phyloP scores from a whole-genome alignment of 2,888 invertebrate genomes.

The Galerucella pusilla region DNA sequence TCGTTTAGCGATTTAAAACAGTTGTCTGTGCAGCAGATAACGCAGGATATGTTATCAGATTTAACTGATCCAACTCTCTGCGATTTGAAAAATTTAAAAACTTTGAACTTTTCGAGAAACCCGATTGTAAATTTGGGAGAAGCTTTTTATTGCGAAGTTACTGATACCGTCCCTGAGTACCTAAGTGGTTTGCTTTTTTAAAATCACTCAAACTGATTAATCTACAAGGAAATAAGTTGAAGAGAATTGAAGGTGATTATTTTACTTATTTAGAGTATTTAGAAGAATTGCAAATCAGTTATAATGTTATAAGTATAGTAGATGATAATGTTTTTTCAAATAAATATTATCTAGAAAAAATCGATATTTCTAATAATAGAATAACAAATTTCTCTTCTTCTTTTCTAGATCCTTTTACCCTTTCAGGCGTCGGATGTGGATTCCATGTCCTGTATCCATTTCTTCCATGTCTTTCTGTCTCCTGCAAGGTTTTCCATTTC shows the following conservation, averaged over 20 bases:
- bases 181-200: slow-evolving; percentile 42
- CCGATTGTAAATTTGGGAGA: slow-evolving; percentile 36
- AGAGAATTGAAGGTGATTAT: slow-evolving; percentile 39
- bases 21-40: slow-evolving; percentile 48
- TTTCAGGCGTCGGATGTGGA: too few relatives aligned
- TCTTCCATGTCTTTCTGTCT: too few relatives aligned
- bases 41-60: slow-evolving; percentile 48
- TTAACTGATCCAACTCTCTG: slow-evolving; percentile 52
- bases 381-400: too few relatives aligned
- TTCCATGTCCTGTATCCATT: too few relatives aligned
- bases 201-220: slow-evolving; percentile 47
- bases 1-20: slow-evolving; percentile 42
- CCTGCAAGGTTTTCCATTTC: too few relatives aligned
- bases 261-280: slow-evolving; percentile 46
- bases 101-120: slow-evolving; percentile 48
- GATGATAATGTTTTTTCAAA: slow-evolving; percentile 44
- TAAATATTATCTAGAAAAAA: slow-evolving; percentile 44
- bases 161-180: slow-evolving; percentile 10
- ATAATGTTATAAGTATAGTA: slow-evolving; percentile 46
- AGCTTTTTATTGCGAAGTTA: slow-evolving; percentile 44
- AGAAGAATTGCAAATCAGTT: slow-evolving; percentile 44
- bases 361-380: slow-evolving; percentile 51
- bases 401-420: too few relatives aligned
- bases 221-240: slow-evolving; percentile 49
- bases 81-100: slow-evolving; percentile 48